Evolutionary conservation across 35 echinoderm and acorn worm species (phyloP), one percentile per base, ranked within the genome.

Genomic region (Apostichopus japonicus): DNA sequence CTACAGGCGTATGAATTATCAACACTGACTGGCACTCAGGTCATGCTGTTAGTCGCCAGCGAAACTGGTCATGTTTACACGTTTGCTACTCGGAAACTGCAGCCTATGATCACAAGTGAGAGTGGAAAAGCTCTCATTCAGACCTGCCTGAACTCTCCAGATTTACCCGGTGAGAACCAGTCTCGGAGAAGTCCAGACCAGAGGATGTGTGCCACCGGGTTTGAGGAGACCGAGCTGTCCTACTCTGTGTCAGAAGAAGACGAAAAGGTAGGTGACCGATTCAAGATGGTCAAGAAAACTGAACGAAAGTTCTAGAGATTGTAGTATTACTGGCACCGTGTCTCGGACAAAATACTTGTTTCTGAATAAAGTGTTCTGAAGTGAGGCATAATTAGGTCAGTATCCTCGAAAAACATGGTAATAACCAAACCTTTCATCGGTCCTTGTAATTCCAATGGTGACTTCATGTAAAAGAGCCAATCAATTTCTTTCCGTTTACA

Each of bases 31-130:
- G 97, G 97, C 24, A 99, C 97, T 9, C 97, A 99, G 57, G 97
- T 99, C 9, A 99, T 99, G 97, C 84, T 99, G 75, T 77, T 99
- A 19, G 97, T 99, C 27, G 97, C 97, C 80, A 99, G 97, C 79
- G 97, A 99, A 67, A 99, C 97, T 8, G 97, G 97, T 16, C 97
- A 99, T 80, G 97, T 99, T 4, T 99, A 99, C 89, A 99, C 97
- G 4, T 99, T 99, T 94, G 97, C 97, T 21, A 99, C 97, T 21
- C 87, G 97, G 13, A 99, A 99, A 82, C 93, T 99, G 4, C 97
- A 99, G 71, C 97, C 97, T 1, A 99, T 99, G 97, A 99, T 99
- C 23, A 99, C 97, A 5, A 99, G 97, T 77, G 97, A 99, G 77
- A 96, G 95, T 93, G 97, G 97, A 6, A 99, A 99, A 80, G 97